Evolutionary conservation across 2,888 invertebrate species (phyloP), one percentile per base, ranked within the genome.

Genomic region (Ophraella communa): DNA sequence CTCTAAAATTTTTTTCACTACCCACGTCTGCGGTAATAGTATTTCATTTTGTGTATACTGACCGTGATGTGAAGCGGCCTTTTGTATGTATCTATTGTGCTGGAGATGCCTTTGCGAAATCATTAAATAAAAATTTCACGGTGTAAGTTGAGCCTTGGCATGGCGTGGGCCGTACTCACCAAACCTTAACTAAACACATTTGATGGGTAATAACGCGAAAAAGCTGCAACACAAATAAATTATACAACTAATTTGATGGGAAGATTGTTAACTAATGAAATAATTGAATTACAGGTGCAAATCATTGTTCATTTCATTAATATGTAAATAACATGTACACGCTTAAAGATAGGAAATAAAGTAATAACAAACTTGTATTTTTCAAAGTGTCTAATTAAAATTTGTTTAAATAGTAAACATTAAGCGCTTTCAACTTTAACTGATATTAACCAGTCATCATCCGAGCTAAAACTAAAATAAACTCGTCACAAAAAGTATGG

Each of bases 101-200:
- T 64, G 58, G 57, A 58, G 61, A 67, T 65, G 62, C 66, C 63
- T 70, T 66, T 66, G 68, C 68, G 59, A 70, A 70, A 70, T 68
- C 70, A 66, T 70, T 70, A 70, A 70, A 66, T 68, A 68, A 68
- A 70, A 68, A 70, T 70, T 70, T 70, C 70, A 70, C 58, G 70
- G 56, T 68, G 17, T 60, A 66, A 66, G 47, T 65, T 63, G 47
- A 60, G 57, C 58, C 42, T n/a, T n/a, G n/a, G n/a, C n/a, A n/a
- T n/a, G 45, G 62, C 67, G 61, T 65, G 69, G 69, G 61, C 67
- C 69, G 69, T 52, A 69, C 67, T 69, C 51, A 47, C 56, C 55
- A 52, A 33, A 58, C 58, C 53, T 63, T 57, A 51, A 56, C 59
- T 47, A 53, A 64, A 55, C 53, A 24, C 58, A 64, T 64, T 62